Base-by-base conservation (phyloP, 2,797 vertebrate genomes). In the Sternarchorhynchus goeldii region DNA sequence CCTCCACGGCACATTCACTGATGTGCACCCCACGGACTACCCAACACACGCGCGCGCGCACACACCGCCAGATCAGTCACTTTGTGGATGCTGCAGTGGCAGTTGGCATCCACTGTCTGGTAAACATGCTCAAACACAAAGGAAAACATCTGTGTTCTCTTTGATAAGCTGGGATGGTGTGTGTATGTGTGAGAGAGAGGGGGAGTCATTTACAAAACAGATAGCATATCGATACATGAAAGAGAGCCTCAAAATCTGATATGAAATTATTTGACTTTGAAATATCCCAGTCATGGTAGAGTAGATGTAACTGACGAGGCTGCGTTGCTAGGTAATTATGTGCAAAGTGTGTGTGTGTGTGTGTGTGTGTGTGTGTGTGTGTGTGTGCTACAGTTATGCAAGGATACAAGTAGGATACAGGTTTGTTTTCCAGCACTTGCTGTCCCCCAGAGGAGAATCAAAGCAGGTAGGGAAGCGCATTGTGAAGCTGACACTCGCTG, bases 401-500 rank as follows among this genome's bases (percentile, higher is more conserved):
- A 58, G 78, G 16, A 75, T 55, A 75, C 53, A 50, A 50, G 45
- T 50, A 17, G 34, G 21, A 58, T 65, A 14, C 45, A 63, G 29
- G 65, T 65, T 64, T 31, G 36, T 79, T 57, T 20, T 67, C 53
- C 25, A 55, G 50, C 39, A 6, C 29, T 74, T 39, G 25, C 5
- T 60, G 50, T 8, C 20, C 62, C 78, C 66, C 73, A 57, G 59
- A 75, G 72, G 65, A 80, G 73, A 80, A 75, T 73, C 62, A 75
- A 70, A 80, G 58, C 65, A 80, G 82, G 80, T 83, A 77, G 34
- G 83, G 41, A 78, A 76, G 60, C 87, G 88, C 85, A 86, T 86
- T 88, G 88, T 65, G 66, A 74, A 84, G 81, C 65, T 88, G 87
- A 90, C 81, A 73, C 76, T 84, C 82, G 84, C 80, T 81, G 81